These are phyloP conservation scores for Nebria brevicollis DNA, from an alignment of 2,888 invertebrate genomes.

Conservation along the genomic window DNA sequence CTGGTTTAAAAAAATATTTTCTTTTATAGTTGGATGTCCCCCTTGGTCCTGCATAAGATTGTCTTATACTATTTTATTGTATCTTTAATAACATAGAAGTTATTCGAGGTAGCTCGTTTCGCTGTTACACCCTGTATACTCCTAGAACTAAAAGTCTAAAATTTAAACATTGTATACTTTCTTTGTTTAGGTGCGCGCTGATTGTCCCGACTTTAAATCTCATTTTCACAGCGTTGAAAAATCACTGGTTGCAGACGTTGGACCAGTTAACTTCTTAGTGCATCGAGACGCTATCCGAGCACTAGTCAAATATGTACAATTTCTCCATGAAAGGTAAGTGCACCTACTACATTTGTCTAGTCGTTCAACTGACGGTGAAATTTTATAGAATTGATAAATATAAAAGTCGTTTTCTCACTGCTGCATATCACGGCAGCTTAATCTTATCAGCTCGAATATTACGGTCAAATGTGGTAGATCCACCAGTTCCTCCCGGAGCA, in stretches of 20 bases:
- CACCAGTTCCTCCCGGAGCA: conserved; percentile 80
- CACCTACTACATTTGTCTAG: background rate
- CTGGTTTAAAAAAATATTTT: too few species aligned
- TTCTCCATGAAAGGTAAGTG: conserved; percentile 71
- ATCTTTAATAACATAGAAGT: too few species aligned
- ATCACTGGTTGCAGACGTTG: conserved; percentile 77
- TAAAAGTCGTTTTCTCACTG: conserved; percentile 23
- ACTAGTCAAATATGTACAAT: conserved; percentile 74
- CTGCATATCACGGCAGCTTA: background rate
- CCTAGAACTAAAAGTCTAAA: background rate
- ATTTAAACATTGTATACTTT: conserved; percentile 6
- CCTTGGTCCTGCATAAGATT: too few species aligned
- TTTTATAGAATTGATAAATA: conserved; percentile 53
- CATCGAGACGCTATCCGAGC: conserved; percentile 80
- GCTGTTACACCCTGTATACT: too few species aligned
- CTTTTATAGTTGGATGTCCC: too few species aligned
- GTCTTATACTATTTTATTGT: too few species aligned
- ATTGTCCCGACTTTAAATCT: conserved; percentile 84
- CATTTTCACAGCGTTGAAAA: conserved; percentile 85
- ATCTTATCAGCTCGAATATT: conserved; percentile 12
- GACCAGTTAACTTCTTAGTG: conserved; percentile 71
- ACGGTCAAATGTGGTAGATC: conserved; percentile 61
- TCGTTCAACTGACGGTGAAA: conserved; percentile 19
- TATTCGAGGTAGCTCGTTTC: too few species aligned
- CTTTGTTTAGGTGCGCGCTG: conserved; percentile 73